These are phyloP conservation scores for Hesperophylax magnus DNA, from an alignment of 1,140 invertebrate species.

Conservation along the genomic window DNA sequence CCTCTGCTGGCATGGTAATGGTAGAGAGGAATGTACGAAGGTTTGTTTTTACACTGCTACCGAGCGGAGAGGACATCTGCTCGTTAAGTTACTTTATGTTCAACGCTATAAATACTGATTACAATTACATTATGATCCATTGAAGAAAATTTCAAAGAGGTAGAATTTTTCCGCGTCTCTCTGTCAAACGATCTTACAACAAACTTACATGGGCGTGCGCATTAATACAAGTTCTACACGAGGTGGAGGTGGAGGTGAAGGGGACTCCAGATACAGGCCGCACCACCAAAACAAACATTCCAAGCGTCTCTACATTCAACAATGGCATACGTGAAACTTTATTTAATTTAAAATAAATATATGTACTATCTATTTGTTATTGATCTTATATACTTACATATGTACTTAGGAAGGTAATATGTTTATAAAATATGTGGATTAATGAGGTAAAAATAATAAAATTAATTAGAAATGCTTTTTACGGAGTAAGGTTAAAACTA, in stretches of 20 bases:
- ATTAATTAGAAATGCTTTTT: conserved; percentile 14
- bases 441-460: conserved; percentile 25
- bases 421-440: conserved; percentile 17
- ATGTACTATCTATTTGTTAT: conserved; percentile 30
- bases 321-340: conserved; percentile 26
- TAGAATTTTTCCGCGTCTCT: conserved; percentile 8
- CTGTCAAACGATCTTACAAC: not conserved
- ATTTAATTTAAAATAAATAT: conserved; percentile 23
- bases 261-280: not conserved
- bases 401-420: conserved; percentile 31
- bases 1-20: not conserved
- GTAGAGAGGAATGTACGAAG: conserved; percentile 36
- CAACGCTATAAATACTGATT: conserved; percentile 30
- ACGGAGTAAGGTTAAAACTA: conserved; percentile 24
- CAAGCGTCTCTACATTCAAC: not conserved
- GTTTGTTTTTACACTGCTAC: conserved; percentile 7
- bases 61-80: not conserved
- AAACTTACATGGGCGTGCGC: not conserved
- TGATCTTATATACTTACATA: not conserved
- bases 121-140: conserved; percentile 20
- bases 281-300: no score
- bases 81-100: not conserved
- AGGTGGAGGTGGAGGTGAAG: not conserved
- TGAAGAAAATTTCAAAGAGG: conserved; percentile 17
- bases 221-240: not conserved